phyloP scores from a whole-genome alignment of 53 echinoderm and acorn worm genomes.

The Temnopleurus reevesii region DNA sequence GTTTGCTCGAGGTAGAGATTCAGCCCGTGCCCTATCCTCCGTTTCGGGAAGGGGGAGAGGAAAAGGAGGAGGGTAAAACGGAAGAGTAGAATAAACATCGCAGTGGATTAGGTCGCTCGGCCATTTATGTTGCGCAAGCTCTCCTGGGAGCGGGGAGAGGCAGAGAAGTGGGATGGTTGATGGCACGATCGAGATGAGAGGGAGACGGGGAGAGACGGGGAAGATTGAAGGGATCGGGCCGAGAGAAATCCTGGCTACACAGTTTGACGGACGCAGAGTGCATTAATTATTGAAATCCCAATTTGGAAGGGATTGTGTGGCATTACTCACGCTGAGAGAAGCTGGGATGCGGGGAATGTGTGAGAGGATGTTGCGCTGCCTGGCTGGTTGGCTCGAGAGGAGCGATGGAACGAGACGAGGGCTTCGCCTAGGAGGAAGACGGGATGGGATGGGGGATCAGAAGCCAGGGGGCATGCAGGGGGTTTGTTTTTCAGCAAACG shows the following conservation, averaged over 20 bases:
- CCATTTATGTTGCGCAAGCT: conserved; percentile 44
- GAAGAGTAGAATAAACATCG: conserved; percentile 41
- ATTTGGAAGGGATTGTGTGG: conserved; percentile 57
- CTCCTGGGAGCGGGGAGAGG: conserved; percentile 17
- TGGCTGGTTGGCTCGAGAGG: not conserved
- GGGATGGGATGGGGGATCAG: not conserved
- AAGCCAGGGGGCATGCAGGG: conserved; percentile 28
- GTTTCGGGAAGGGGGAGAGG: not conserved
- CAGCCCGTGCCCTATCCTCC: conserved; percentile 1
- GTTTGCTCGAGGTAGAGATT: not conserved
- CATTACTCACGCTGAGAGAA: conserved; percentile 33
- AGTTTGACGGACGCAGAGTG: conserved; percentile 52
- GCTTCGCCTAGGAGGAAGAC: not conserved
- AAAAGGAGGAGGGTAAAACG: not conserved
- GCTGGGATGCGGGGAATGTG: not conserved
- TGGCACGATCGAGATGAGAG: conserved; percentile 14
- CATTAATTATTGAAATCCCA: conserved; percentile 60
- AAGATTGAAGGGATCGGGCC: conserved; percentile 26
- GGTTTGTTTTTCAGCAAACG: conserved; percentile 47
- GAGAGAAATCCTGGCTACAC: conserved; percentile 34
- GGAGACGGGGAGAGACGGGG: not conserved
- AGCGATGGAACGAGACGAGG: not conserved
- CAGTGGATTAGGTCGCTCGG: conserved; percentile 1
- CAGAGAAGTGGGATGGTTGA: conserved; percentile 26
- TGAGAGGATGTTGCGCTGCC: not conserved